These are phyloP conservation scores for Zaprionus obscuricornis DNA, from an alignment of 2,888 invertebrate species.

Conservation along the genomic window DNA sequence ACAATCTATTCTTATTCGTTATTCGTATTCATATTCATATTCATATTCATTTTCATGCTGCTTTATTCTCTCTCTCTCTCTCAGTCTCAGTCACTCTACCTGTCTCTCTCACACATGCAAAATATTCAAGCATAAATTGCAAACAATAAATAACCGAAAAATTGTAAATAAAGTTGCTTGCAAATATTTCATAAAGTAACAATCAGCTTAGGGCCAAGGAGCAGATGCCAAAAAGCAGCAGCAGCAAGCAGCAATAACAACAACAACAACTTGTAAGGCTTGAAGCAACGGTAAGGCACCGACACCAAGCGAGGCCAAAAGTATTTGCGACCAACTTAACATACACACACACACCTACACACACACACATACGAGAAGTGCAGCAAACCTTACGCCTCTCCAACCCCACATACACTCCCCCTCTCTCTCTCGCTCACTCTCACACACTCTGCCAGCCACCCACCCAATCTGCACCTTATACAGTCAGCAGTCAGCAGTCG, in stretches of 20 bases:
- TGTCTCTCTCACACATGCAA: no score
- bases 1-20: constrained; percentile 14
- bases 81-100: no score
- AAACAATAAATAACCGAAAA: constrained; percentile 80
- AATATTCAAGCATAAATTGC: constrained; percentile 74
- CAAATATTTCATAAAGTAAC: constrained; percentile 80
- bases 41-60: no score
- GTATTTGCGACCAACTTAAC: constrained; percentile 73
- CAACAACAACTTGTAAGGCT: constrained; percentile 37
- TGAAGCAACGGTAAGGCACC: constrained; percentile 73
- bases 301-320: constrained; percentile 77
- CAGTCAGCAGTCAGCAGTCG: constrained; percentile 17
- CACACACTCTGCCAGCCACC: no score
- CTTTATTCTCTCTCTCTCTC: no score
- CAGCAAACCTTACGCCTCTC: constrained; percentile 36
- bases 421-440: no score
- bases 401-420: not conserved
- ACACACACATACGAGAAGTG: constrained; percentile 28
- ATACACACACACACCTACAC: constrained; percentile 44
- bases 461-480: constrained; percentile 46
- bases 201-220: constrained; percentile 77
- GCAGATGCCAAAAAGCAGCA: constrained; percentile 65
- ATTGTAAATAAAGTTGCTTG: constrained; percentile 80
- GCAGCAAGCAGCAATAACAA: constrained; percentile 20
- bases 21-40: constrained; percentile 32